phyloP scores from a whole-genome alignment of 2,113 vertebrate genomes.

The Opisthocomus hoazin region DNA sequence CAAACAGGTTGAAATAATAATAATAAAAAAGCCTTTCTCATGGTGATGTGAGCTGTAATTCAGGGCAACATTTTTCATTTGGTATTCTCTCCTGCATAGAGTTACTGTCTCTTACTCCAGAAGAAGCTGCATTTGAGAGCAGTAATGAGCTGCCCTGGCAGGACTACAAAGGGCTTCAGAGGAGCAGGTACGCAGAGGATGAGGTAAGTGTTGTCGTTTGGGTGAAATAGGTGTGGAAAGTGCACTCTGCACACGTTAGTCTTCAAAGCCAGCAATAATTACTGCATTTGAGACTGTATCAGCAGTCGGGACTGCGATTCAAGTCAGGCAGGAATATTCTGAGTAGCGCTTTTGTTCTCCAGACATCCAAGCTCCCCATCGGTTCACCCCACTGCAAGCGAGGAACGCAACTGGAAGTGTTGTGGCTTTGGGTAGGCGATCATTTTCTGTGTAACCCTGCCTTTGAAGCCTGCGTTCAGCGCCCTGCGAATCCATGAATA shows the following conservation, averaged over 20 bases:
- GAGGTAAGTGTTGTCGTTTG: constrained; percentile 26
- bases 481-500: background rate
- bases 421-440: background rate
- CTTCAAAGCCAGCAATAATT: constrained; percentile 60
- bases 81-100: background rate
- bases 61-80: constrained; percentile 13
- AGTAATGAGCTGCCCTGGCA: constrained; percentile 49
- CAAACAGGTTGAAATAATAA: constrained; percentile 17
- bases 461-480: background rate
- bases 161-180: constrained; percentile 44
- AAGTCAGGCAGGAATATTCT: background rate
- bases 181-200: background rate
- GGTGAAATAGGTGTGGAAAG: constrained; percentile 63
- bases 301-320: background rate
- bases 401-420: background rate
- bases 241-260: background rate
- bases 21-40: constrained; percentile 65
- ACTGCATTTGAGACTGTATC: constrained; percentile 24
- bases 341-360: constrained; percentile 3
- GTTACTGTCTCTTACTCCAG: background rate
- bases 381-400: background rate
- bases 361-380: background rate
- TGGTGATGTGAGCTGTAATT: constrained; percentile 37
- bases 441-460: background rate
- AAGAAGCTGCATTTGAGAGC: background rate